Evolutionary conservation across 2,113 vertebrate genomes (phyloP).

Genomic region (Oxyruncus cristatus): DNA sequence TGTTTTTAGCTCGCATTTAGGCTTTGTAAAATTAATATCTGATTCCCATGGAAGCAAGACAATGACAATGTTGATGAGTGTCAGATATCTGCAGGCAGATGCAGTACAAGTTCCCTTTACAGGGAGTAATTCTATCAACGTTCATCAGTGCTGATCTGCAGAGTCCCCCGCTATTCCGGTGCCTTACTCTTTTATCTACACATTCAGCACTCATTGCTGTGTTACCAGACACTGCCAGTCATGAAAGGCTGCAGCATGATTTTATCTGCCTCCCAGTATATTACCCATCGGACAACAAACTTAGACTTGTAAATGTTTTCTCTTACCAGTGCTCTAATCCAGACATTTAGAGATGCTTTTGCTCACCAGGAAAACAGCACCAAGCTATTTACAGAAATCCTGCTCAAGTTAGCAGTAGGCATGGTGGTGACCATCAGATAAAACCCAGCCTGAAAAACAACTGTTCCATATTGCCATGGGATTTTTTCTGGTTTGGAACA

Average conservation of each 20-base stretch:
- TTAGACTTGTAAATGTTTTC: slow-evolving; percentile 46
- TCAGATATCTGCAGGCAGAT: slow-evolving; percentile 33
- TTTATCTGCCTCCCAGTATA: slow-evolving; percentile 31
- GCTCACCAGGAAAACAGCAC: background rate
- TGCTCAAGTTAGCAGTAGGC: background rate
- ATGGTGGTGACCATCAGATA: background rate
- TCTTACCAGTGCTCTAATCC: background rate
- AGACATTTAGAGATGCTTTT: background rate
- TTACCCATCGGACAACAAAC: slow-evolving; percentile 21
- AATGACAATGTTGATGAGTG: slow-evolving; percentile 14
- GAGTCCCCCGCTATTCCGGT: background rate
- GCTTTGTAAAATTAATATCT: slow-evolving; percentile 43
- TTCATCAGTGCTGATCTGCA: background rate
- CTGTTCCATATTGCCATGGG: background rate
- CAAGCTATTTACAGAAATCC: slow-evolving; percentile 4
- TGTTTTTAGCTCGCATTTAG: background rate
- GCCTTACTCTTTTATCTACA: slow-evolving; percentile 33
- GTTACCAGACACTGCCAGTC: slow-evolving; percentile 53
- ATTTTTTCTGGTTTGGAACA: background rate
- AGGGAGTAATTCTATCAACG: slow-evolving; percentile 34
- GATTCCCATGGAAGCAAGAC: slow-evolving; percentile 8
- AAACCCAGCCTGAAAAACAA: background rate
- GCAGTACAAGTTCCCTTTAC: background rate
- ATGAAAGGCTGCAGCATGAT: slow-evolving; percentile 35
- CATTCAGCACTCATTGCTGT: background rate